Base-by-base conservation (phyloP, 2,888 invertebrate genomes). In the Protula sp. region DNA sequence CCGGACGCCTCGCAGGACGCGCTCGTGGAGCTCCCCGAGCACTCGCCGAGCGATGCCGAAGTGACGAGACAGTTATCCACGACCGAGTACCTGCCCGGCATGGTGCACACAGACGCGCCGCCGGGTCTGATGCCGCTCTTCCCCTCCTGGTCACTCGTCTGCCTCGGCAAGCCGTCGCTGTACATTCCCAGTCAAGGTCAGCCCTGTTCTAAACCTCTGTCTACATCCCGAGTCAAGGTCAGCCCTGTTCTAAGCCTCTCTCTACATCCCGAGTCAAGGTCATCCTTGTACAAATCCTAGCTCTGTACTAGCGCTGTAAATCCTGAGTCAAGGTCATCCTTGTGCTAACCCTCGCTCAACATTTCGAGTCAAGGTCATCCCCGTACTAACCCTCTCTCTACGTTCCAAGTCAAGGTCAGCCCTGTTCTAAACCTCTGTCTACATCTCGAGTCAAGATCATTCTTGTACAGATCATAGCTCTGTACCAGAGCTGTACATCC, bases 101-200 rank as follows among this genome's bases (percentile, higher is more conserved):
- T 97, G 91, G 84, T 94, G 56, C 92, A 94, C 75, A 85, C 87
- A 0, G 86, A 84, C 69, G 89, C 91, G 57, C 91, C 91, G 0
- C 81, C 85, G 0, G 87, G 84, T 51, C 83, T 92, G 47, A 83
- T 94, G 65, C 94, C 97, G 0, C 87, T 89, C 65, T 94, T 89
- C 83, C 87, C 92, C 1, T 92, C 91, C 70, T 97, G 94, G 94
- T 89, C 91, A 5, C 83, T 98, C 56, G 86, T 91, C 38, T 93
- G 92, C 76, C 85, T 95, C 4, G 98, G 97, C 0, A 88, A 92
- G 0, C 91, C 92, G 48, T 91, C 90, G 59, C 84, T 92, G 30
- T 98, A 98, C 82, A 91, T 91, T 54, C 94, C 94, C 79, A 30
- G 48, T 1, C 47, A 50, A 38, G 62, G 61, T 59, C 3, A 27